These are phyloP conservation scores for Phycodurus eques DNA, from an alignment of 2,113 vertebrate species.

Conservation along the genomic window DNA sequence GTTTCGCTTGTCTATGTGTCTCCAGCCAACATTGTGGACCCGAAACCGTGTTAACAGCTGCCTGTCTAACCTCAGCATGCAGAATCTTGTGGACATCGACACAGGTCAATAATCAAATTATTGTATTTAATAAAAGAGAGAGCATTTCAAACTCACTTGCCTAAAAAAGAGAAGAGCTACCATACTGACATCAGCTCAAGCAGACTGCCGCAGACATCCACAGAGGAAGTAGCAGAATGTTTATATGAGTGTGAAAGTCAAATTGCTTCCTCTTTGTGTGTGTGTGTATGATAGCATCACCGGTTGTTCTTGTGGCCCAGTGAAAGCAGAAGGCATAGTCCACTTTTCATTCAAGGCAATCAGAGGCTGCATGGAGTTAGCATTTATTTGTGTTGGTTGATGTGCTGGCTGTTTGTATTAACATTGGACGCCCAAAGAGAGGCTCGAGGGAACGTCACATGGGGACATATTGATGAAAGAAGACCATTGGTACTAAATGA, in stretches of 20 bases:
- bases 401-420: background rate
- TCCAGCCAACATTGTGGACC: constrained; percentile 62
- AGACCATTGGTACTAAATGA: constrained; percentile 48
- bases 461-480: constrained; percentile 4
- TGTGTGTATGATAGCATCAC: constrained; percentile 61
- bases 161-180: background rate
- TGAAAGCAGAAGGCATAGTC: background rate
- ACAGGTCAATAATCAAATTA: constrained; percentile 50
- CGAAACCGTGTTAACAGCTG: constrained; percentile 70
- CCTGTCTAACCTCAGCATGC: constrained; percentile 62
- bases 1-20: constrained; percentile 17
- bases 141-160: background rate
- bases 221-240: constrained; percentile 70
- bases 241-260: constrained; percentile 45
- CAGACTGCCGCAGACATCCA: constrained; percentile 9
- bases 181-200: background rate
- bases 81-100: constrained; percentile 58
- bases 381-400: background rate
- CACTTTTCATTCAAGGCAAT: constrained; percentile 7
- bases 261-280: constrained; percentile 66
- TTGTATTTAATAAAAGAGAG: background rate
- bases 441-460: constrained; percentile 12
- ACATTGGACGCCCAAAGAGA: background rate
- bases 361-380: background rate
- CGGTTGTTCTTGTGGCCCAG: constrained; percentile 26